These are phyloP conservation scores for Acronicta alni DNA, from an alignment of 2,888 invertebrate species.

Conservation along the genomic window DNA sequence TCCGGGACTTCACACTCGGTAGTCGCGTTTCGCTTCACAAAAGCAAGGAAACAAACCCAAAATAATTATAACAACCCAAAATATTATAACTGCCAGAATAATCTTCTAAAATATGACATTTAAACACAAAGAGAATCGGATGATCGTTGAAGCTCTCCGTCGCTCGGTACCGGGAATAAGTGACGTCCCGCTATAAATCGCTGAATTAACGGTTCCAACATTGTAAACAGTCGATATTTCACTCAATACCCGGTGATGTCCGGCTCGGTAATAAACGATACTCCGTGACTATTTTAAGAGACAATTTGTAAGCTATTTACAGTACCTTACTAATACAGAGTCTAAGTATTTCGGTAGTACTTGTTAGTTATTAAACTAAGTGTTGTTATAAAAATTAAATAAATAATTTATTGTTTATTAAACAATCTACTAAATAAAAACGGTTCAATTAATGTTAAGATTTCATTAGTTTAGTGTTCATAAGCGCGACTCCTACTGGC, in stretches of 20 bases:
- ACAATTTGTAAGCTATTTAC: constrained; percentile 42
- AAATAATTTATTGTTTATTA: too few species aligned
- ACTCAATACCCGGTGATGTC: constrained; percentile 44
- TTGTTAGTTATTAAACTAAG: background rate
- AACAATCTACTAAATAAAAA: too few species aligned
- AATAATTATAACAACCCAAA: background rate
- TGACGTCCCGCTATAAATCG: constrained; percentile 39
- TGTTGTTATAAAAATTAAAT: background rate
- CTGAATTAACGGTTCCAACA: constrained; percentile 48
- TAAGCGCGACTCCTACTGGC: too few species aligned
- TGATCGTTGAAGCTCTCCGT: background rate
- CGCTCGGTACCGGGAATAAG: constrained; percentile 32
- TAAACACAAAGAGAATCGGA: constrained; percentile 39
- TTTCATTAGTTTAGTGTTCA: too few species aligned
- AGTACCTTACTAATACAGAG: constrained; percentile 7
- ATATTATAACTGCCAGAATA: constrained; percentile 5
- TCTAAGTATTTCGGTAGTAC: constrained; percentile 5
- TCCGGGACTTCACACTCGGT: too few species aligned
- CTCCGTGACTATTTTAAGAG: constrained; percentile 39
- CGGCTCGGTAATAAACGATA: constrained; percentile 38
- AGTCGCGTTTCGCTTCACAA: too few species aligned
- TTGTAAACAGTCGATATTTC: constrained; percentile 52
- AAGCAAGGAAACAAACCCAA: too few species aligned
- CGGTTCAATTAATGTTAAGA: too few species aligned
- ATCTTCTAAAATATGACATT: constrained; percentile 28